Base-by-base conservation (phyloP, 2,113 vertebrate species). In the Dromiciops gliroides region DNA sequence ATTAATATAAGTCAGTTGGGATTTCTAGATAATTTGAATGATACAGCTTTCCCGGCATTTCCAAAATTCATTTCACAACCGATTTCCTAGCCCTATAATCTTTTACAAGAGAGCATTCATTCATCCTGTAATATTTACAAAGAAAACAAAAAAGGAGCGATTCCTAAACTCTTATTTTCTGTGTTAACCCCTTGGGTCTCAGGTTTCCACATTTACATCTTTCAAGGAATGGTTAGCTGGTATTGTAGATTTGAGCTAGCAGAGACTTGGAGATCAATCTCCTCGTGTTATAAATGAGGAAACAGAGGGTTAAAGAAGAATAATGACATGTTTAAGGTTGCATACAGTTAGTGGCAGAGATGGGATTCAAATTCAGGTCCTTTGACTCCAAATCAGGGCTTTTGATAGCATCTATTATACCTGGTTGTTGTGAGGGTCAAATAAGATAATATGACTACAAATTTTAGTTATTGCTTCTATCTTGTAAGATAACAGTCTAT, bases 11-110 rank as follows among this genome's bases (percentile, higher is more conserved):
- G 37, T 83, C 67, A 83, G 67, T 83, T 26, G 37, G 12, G 50
- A 89, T 90, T 93, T 95, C 22, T 92, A 53, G 53, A 93, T 31
- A 83, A 91, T 93, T 97, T 94, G 67, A 95, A 25, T 56, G 93
- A 93, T 48, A 3, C 1, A 53, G 28, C 2, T 11, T 48, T 93
- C n/a, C 0, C 95, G n/a, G 3, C 92, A 44, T 50, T 56, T 7
- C 3, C 8, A 16, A 93, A 90, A 93, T n/a, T 92, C 51, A 53
- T 50, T n/a, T 92, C n/a, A 50, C 8, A 56, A 8, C 26, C 19
- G 91, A 28, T 48, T 95, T 96, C 16, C 51, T 92, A 67, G 50
- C 6, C 95, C 51, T 92, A 24, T 67, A 83, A 19, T 44, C 67
- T 83, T 83, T 83, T 44, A 23, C 23, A n/a, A 75, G 31, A 67